Conservation (phyloP, 2,888 invertebrate species). For the Rhagonycha lutea region DNA sequence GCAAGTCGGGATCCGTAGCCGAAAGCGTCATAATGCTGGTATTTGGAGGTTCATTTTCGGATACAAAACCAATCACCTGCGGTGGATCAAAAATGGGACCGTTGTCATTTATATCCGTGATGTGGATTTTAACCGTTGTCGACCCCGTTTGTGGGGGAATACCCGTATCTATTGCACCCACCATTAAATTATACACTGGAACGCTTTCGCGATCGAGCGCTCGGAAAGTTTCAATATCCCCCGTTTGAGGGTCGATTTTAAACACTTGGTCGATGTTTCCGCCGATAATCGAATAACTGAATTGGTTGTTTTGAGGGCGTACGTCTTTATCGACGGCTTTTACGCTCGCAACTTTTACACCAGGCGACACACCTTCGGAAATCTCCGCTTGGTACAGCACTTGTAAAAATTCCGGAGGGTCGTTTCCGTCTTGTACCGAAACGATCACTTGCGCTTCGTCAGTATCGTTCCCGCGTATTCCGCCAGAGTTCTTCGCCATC, state of each 20-base stretch:
- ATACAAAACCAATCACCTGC: constrained; percentile 74
- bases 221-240: constrained; percentile 78
- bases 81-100: constrained; percentile 80
- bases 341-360: constrained; percentile 76
- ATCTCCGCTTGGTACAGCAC: constrained; percentile 77
- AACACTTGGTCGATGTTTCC: constrained; percentile 84
- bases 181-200: constrained; percentile 72
- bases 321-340: constrained; percentile 92
- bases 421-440: constrained; percentile 93
- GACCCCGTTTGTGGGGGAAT: constrained; percentile 91
- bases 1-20: constrained; percentile 86
- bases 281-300: constrained; percentile 85
- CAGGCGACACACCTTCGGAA: constrained; percentile 77
- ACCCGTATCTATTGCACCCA: constrained; percentile 90
- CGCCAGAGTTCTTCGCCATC: constrained; percentile 92
- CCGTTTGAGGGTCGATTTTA: constrained; percentile 84
- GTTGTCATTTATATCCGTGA: constrained; percentile 92
- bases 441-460: constrained; percentile 94
- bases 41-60: constrained; percentile 85
- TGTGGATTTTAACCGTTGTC: constrained; percentile 75
- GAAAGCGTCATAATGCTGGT: constrained; percentile 83
- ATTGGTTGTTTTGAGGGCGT: constrained; percentile 87
- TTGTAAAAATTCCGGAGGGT: constrained; percentile 90
- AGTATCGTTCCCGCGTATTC: constrained; percentile 92
- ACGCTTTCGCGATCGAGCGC: constrained; percentile 81